Base-by-base conservation (phyloP, 2,113 vertebrate genomes). In the Galeopterus variegatus region DNA sequence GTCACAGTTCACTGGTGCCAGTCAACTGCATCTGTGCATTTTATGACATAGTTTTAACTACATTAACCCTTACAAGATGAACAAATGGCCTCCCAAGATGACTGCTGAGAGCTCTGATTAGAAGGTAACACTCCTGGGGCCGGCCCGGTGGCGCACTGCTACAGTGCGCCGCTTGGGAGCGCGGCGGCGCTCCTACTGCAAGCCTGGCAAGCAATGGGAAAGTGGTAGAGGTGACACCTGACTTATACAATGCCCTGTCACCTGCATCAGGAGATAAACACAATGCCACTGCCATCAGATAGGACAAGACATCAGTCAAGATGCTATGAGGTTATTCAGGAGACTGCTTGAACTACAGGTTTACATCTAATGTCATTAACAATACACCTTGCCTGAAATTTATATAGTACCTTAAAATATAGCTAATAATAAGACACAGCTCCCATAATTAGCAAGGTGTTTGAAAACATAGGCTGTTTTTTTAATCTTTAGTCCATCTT, bases 31-130 rank as follows among this genome's bases (percentile, higher is more conserved):
- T 62, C 45, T 62, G 12, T 15, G 52, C 12, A 18, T 65, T 67
- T 70, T 23, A 33, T 54, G 65, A 26, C 31, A 23, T 28, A 84
- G 67, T 92, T 77, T 31, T 56, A 36, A 58, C n/a, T 14, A 58
- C 80, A 58, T 81, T 23, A 81, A 56, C 70, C n/a, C 52, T 92
- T 54, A 60, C 65, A 62, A 58, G 77, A 77, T 85, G 86, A 88
- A 45, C 31, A 50, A 64, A 79, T 65, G 19, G 10, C 64, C 58
- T 50, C 10, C 67, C 83, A 62, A 36, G 26, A 54, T 65, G 13
- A 18, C 54, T 41, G 28, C 23, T 36, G 15, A 67, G 54, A 56
- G 8, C 52, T 83, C 56, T 91, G 65, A 70, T 81, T 72, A 56
- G 11, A n/a, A 85, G 24, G 17, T 17, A 18, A 9, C 41, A 45